These are phyloP conservation scores for Trypoxylus dichotomus DNA, from an alignment of 1,140 invertebrate genomes.

Conservation along the genomic window DNA sequence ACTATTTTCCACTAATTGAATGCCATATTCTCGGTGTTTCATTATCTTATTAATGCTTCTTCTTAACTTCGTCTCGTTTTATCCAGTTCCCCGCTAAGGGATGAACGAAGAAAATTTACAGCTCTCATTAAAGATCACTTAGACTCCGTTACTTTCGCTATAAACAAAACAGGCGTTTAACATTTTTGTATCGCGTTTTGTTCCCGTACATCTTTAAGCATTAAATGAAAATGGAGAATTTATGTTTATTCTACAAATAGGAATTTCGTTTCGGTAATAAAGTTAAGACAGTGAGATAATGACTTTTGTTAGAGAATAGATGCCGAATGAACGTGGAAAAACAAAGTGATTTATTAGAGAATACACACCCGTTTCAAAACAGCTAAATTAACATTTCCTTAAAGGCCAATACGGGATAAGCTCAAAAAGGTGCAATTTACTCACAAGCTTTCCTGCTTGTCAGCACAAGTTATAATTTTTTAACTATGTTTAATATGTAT, in stretches of 20 bases:
- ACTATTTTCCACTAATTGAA: conserved; percentile 36
- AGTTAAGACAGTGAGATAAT: conserved; percentile 14
- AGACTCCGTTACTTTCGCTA: conserved; percentile 18
- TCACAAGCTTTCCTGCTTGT: no score
- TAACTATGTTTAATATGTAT: no score
- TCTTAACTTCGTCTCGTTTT: conserved; percentile 23
- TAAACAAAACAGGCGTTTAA: conserved; percentile 24
- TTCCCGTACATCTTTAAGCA: background rate
- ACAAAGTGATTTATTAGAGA: background rate
- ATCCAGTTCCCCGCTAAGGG: background rate
- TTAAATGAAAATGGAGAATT: conserved; percentile 21
- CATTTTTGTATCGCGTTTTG: conserved; percentile 18
- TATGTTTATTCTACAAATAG: conserved; percentile 11
- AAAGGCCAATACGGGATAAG: background rate
- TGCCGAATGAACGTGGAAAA: background rate
- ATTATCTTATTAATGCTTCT: conserved; percentile 38
- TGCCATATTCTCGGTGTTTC: conserved; percentile 37
- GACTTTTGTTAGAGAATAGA: background rate
- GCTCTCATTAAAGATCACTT: conserved; percentile 22
- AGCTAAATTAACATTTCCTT: background rate
- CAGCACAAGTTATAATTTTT: no score
- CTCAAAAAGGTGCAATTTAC: no score
- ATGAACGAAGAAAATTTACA: conserved; percentile 14
- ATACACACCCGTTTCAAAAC: background rate
- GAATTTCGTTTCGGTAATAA: background rate